phyloP scores from a whole-genome alignment of 2,113 vertebrate species.

The Microtus oregoni region DNA sequence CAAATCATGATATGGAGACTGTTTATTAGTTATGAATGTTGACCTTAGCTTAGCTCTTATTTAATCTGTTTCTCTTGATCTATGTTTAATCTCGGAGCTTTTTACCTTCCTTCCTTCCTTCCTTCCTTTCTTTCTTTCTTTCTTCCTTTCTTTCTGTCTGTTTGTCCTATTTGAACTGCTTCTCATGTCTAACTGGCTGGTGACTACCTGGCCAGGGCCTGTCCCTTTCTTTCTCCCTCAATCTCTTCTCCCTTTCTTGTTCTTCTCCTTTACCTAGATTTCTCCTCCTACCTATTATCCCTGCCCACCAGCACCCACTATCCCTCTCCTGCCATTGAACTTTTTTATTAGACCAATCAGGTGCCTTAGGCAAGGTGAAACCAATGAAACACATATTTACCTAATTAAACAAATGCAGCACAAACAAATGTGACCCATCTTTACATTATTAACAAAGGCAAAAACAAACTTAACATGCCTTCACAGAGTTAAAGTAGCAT shows the following conservation, averaged over 20 bases:
- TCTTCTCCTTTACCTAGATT: neutral
- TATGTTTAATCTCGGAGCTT: neutral
- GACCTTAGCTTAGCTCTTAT: neutral
- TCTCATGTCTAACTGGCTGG: neutral
- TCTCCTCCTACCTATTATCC: neutral
- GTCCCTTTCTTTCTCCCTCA: neutral
- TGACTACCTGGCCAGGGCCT: neutral
- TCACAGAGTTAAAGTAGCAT: neutral
- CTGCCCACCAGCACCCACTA: neutral
- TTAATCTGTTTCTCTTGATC: neutral
- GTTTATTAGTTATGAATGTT: neutral
- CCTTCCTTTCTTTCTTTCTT: no score
- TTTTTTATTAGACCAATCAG: neutral
- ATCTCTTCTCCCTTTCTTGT: neutral
- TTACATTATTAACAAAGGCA: neutral
- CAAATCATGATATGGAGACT: neutral
- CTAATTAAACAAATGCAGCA: neutral
- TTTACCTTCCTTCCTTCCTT: neutral
- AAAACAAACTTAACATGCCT: neutral
- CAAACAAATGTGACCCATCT: neutral
- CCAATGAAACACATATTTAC: neutral
- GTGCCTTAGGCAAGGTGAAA: neutral
- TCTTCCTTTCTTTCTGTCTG: neutral
- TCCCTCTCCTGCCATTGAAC: neutral
- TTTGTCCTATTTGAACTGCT: neutral